These are phyloP conservation scores for Drosophila hydei DNA, from an alignment of 1,140 invertebrate species.

Conservation along the genomic window DNA sequence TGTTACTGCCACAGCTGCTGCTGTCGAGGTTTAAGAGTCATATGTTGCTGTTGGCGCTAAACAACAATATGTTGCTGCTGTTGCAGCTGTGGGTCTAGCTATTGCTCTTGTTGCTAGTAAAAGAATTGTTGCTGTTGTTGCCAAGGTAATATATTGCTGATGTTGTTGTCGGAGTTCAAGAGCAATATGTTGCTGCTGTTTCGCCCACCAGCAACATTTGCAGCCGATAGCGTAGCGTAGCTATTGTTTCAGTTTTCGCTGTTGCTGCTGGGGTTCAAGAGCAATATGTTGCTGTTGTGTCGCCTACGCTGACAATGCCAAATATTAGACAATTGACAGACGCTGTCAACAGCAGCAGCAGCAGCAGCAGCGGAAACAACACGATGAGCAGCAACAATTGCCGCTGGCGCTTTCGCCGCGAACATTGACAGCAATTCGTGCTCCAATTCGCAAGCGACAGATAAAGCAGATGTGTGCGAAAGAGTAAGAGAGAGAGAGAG, in stretches of 20 bases:
- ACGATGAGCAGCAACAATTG: constrained; percentile 8
- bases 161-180: too few relatives aligned
- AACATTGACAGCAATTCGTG: constrained; percentile 43
- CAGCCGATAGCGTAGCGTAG: background rate
- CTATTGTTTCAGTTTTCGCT: constrained; percentile 18
- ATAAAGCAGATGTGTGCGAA: background rate
- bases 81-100: too few relatives aligned
- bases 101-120: too few relatives aligned
- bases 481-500: constrained; percentile 11
- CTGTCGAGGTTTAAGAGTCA: too few relatives aligned
- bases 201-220: background rate
- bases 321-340: constrained; percentile 38
- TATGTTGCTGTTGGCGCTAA: too few relatives aligned
- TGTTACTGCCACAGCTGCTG: too few relatives aligned
- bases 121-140: too few relatives aligned
- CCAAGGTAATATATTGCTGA: too few relatives aligned
- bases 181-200: background rate
- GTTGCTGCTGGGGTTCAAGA: constrained; percentile 39
- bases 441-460: constrained; percentile 32
- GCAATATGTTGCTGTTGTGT: constrained; percentile 41
- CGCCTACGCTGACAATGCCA: constrained; percentile 30
- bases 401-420: constrained; percentile 58
- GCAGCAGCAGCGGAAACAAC: constrained; percentile 9
- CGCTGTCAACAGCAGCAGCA: constrained; percentile 27
- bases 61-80: too few relatives aligned